Evolutionary conservation across 2,113 vertebrate genomes (phyloP).

Genomic region (Fregetta grallaria): DNA sequence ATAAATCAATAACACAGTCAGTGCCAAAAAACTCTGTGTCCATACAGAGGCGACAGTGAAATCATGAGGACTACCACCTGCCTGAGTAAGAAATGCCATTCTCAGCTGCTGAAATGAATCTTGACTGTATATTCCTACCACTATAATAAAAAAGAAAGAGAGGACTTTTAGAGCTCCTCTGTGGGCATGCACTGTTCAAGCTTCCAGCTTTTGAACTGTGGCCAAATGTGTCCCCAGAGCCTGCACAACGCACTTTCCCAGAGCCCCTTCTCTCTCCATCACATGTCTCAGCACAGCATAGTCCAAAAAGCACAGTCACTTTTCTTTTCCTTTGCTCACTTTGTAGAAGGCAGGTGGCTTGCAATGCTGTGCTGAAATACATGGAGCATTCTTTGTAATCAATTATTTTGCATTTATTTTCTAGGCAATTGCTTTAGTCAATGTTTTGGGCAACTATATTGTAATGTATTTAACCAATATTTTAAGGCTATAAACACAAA

Average conservation of each 20-base stretch:
- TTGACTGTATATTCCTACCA: neutral
- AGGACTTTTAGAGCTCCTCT: neutral
- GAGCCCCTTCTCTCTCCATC: neutral
- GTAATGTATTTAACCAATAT: neutral
- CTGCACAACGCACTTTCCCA: accelerated
- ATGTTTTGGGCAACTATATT: neutral
- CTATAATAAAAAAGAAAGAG: neutral
- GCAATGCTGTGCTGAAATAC: neutral
- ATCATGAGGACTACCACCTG: neutral
- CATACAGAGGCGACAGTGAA: neutral
- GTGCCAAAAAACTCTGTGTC: neutral
- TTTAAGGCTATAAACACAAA: neutral
- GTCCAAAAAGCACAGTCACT: neutral
- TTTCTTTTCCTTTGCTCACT: neutral
- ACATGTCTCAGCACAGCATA: neutral
- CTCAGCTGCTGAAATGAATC: neutral
- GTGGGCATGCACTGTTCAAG: neutral
- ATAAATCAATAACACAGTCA: neutral
- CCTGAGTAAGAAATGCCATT: neutral
- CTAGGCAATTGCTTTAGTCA: neutral
- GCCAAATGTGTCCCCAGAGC: neutral
- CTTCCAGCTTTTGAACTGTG: neutral
- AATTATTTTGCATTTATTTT: neutral
- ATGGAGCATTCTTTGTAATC: accelerated
- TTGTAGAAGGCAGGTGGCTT: neutral